These are phyloP conservation scores for Ceraclea dissimilis DNA, from an alignment of 2,888 invertebrate species.

Conservation along the genomic window DNA sequence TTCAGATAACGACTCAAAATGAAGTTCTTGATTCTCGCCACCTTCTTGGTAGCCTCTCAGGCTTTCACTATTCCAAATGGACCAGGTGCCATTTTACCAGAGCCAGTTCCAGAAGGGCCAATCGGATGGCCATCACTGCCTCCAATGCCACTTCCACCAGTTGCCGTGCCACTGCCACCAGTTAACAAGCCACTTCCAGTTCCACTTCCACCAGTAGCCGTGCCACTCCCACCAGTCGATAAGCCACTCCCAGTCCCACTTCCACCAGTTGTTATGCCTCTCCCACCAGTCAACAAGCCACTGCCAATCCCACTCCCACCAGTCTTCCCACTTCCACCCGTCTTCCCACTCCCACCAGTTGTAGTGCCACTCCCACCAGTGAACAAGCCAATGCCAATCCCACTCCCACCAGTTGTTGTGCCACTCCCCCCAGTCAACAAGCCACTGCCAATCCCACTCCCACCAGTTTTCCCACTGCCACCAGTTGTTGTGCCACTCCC, in stretches of 20 bases:
- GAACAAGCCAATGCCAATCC: not conserved
- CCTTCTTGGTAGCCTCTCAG: not conserved
- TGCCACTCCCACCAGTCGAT: not conserved
- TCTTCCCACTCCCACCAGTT: not conserved
- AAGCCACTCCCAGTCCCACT: not conserved
- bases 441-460: not conserved
- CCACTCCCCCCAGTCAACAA: not conserved
- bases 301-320: not conserved
- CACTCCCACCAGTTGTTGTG: not conserved
- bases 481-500: not conserved
- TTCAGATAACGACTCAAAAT: not conserved
- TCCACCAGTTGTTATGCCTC: constrained; percentile 3
- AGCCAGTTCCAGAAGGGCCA: not conserved
- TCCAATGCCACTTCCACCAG: not conserved
- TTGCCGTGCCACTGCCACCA: constrained; percentile 1
- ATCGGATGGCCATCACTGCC: not conserved
- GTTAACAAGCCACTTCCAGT: not conserved
- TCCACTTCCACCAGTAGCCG: constrained; percentile 1
- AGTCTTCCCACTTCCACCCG: not conserved
- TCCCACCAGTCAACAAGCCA: not conserved
- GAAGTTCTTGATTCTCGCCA: not conserved
- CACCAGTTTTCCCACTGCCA: not conserved
- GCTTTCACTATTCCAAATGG: not conserved
- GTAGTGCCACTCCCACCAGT: not conserved
- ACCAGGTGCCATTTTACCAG: not conserved